Conservation (phyloP, 1,140 invertebrate genomes). For the Chymomyza costata region DNA sequence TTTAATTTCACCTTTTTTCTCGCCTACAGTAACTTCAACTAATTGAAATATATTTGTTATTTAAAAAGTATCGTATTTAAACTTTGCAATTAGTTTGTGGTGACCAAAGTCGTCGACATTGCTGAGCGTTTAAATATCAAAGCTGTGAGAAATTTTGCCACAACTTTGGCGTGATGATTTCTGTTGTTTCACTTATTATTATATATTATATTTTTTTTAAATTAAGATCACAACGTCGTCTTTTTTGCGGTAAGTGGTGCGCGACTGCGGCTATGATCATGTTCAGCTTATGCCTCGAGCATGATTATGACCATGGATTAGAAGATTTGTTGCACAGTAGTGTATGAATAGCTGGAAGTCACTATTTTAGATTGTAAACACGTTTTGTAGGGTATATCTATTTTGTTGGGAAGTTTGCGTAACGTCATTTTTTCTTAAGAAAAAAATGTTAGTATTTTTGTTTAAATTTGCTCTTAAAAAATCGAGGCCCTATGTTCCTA, state of each 20-base stretch:
- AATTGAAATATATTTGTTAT: conserved; percentile 74
- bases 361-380: too few species aligned
- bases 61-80: conserved; percentile 64
- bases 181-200: conserved; percentile 5
- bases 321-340: too few species aligned
- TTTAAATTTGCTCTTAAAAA: too few species aligned
- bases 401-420: too few species aligned
- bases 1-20: conserved; percentile 9
- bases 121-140: conserved; percentile 50
- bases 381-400: too few species aligned
- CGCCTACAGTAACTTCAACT: conserved; percentile 24
- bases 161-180: conserved; percentile 4
- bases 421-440: too few species aligned
- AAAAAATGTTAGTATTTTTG: too few species aligned
- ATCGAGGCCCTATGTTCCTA: too few species aligned
- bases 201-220: conserved; percentile 18
- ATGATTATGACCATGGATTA: too few species aligned
- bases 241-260: conserved; percentile 34
- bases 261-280: conserved; percentile 40
- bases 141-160: conserved; percentile 43
- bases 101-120: conserved; percentile 10
- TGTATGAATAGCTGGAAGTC: too few species aligned
- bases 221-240: conserved; percentile 51
- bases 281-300: conserved; percentile 51
- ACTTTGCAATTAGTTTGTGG: conserved; percentile 67